Evolutionary conservation across 2,113 vertebrate species (phyloP).

Genomic region (Paramormyrops kingsleyae): DNA sequence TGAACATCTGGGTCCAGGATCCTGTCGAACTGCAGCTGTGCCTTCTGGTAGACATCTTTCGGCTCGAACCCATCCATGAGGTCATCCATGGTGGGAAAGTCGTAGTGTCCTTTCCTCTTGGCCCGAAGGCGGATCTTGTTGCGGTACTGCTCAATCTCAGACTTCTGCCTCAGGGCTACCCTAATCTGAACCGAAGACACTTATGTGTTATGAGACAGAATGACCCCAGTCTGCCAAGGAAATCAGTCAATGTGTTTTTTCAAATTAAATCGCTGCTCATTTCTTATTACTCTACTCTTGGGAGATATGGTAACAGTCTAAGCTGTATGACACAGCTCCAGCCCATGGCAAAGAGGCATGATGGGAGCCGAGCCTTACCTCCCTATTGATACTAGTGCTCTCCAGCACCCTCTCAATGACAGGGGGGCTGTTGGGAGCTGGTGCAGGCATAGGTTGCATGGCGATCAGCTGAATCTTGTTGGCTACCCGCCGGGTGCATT

Average conservation of each 20-base stretch:
- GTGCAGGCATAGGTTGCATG: slow-evolving; percentile 84
- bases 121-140: slow-evolving; percentile 93
- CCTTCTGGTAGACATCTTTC: slow-evolving; percentile 83
- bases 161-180: slow-evolving; percentile 90
- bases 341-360: background rate
- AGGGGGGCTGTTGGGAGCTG: slow-evolving; percentile 62
- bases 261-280: background rate
- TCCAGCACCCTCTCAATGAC: slow-evolving; percentile 72
- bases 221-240: background rate
- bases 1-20: slow-evolving; percentile 75
- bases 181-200: slow-evolving; percentile 61
- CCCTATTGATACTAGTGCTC: slow-evolving; percentile 77
- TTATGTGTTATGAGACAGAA: background rate
- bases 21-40: slow-evolving; percentile 94
- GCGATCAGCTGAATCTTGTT: slow-evolving; percentile 94
- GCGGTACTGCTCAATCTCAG: slow-evolving; percentile 91
- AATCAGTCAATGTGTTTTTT: background rate
- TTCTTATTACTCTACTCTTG: background rate
- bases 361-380: slow-evolving; percentile 56
- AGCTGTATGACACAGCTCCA: background rate
- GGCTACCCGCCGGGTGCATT: slow-evolving; percentile 72
- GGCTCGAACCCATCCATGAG: slow-evolving; percentile 77
- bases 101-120: slow-evolving; percentile 90
- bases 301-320: background rate
- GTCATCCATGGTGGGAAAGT: slow-evolving; percentile 92